Evolutionary conservation across 2,888 invertebrate species (phyloP).

Genomic region (Lasioglossum calceatum): DNA sequence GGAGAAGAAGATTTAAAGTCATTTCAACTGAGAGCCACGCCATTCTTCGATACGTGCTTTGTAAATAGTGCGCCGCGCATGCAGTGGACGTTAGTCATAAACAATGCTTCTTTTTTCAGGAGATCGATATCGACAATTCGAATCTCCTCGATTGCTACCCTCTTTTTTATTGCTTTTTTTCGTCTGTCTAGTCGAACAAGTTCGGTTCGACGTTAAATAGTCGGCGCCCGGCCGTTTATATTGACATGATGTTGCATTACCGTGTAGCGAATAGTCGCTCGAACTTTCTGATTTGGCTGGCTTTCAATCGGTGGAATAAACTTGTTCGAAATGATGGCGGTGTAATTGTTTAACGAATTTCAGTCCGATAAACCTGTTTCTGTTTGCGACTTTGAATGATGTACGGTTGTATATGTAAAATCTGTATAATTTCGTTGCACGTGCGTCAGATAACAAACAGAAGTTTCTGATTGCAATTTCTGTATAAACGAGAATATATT

Average conservation of each 20-base stretch:
- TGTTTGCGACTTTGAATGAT: slow-evolving; percentile 11
- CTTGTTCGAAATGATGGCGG: not conserved
- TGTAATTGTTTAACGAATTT: slow-evolving; percentile 4
- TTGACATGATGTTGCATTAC: not conserved
- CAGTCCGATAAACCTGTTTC: not conserved
- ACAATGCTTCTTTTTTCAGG: slow-evolving; percentile 50
- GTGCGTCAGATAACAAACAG: not conserved
- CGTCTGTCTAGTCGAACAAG: slow-evolving; percentile 1
- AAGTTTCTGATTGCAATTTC: slow-evolving; percentile 1
- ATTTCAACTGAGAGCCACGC: slow-evolving; percentile 71
- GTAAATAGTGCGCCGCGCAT: slow-evolving; percentile 22
- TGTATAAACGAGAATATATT: not conserved
- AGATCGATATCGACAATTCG: slow-evolving; percentile 45
- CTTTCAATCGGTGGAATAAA: not conserved
- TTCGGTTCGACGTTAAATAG: not conserved
- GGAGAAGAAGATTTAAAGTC: slow-evolving; percentile 78
- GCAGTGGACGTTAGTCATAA: slow-evolving; percentile 60
- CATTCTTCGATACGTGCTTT: slow-evolving; percentile 25
- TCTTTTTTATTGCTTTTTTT: slow-evolving; percentile 48
- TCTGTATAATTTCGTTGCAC: not conserved
- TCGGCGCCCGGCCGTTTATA: not conserved
- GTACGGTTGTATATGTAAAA: not conserved
- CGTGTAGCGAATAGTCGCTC: not conserved
- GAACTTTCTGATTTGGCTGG: slow-evolving; percentile 3
- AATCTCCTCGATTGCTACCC: slow-evolving; percentile 19